phyloP scores from a whole-genome alignment of 2,113 vertebrate genomes.

The Tyrannus savana region DNA sequence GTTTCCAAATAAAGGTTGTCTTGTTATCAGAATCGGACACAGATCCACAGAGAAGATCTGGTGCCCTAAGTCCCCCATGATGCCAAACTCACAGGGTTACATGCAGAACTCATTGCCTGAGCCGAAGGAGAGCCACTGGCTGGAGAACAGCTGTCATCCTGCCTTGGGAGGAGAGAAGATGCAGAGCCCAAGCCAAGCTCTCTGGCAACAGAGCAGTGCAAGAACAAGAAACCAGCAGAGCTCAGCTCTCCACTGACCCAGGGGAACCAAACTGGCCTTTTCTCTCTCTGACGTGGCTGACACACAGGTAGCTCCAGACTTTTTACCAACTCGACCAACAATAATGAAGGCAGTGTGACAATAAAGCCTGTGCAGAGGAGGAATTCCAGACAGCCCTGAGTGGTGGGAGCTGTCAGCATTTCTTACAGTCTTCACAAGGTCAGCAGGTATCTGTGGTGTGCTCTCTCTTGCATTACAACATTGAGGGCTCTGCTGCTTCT shows the following conservation, averaged over 20 bases:
- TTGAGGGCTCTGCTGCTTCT: not conserved
- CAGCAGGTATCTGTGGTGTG: not conserved
- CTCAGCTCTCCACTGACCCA: not conserved
- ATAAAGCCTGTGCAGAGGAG: not conserved
- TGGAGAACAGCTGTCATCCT: not conserved
- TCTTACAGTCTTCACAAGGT: not conserved
- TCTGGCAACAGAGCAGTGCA: not conserved
- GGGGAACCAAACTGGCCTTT: not conserved
- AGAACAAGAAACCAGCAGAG: not conserved
- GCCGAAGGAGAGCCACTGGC: not conserved
- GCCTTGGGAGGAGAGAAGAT: not conserved
- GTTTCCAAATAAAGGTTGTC: not conserved
- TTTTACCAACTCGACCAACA: not conserved
- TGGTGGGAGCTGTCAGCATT: not conserved
- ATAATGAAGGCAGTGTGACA: not conserved
- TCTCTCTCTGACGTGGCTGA: not conserved
- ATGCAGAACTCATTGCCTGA: not conserved
- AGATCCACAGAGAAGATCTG: not conserved
- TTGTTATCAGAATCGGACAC: accelerated
- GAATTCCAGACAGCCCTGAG: not conserved
- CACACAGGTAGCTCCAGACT: not conserved
- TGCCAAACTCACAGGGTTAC: not conserved
- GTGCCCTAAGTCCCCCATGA: accelerated
- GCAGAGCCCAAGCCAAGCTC: not conserved
- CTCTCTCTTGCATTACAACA: not conserved